Evolutionary conservation across 2,797 vertebrate genomes (phyloP).

Genomic region (Gymnoscopelus microlampas): DNA sequence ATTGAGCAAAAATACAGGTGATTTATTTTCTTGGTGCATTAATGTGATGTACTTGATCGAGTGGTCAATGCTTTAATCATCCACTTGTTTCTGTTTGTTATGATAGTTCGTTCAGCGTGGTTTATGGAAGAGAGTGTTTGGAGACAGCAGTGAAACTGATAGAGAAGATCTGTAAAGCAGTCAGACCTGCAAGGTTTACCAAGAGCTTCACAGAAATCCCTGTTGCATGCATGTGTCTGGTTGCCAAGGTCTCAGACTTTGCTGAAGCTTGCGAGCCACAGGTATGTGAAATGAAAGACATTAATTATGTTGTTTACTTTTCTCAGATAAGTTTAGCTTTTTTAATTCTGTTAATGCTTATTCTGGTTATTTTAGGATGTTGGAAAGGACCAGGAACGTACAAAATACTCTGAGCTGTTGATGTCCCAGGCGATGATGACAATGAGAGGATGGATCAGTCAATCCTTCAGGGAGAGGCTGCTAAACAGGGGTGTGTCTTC

Average conservation of each 20-base stretch:
- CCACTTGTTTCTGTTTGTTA: not conserved
- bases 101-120: slow-evolving; percentile 56
- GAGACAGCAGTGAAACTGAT: slow-evolving; percentile 77
- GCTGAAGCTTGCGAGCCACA: slow-evolving; percentile 19
- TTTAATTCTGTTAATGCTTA: not conserved
- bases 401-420: slow-evolving; percentile 41
- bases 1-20: slow-evolving; percentile 78
- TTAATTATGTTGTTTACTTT: not conserved
- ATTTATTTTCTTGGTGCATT: not conserved
- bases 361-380: slow-evolving; percentile 37
- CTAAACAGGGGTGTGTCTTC: not conserved
- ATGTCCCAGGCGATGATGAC: slow-evolving; percentile 22
- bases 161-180: slow-evolving; percentile 68
- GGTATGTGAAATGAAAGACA: slow-evolving; percentile 51
- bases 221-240: slow-evolving; percentile 71
- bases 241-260: slow-evolving; percentile 72
- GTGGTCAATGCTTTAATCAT: not conserved
- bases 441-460: slow-evolving; percentile 75
- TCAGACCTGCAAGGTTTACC: accelerated
- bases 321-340: not conserved
- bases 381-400: not conserved
- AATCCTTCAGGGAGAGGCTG: slow-evolving; percentile 45
- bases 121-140: slow-evolving; percentile 68
- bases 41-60: not conserved
- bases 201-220: slow-evolving; percentile 11